phyloP scores from a whole-genome alignment of 2,888 invertebrate species.

The Euzophera pinguis region DNA sequence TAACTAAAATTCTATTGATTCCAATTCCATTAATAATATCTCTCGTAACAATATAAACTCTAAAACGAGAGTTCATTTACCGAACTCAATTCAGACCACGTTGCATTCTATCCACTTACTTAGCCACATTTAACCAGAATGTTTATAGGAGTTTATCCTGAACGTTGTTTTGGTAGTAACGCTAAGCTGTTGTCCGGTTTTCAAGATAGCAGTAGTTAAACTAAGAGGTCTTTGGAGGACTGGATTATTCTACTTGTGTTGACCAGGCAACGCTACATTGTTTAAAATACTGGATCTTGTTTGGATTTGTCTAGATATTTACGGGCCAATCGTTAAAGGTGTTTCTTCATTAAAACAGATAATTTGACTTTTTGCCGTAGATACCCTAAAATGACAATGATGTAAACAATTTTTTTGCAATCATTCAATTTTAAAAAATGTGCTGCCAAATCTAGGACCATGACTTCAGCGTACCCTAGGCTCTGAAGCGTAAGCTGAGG shows the following conservation, averaged over 20 bases:
- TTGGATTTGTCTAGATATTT: neutral
- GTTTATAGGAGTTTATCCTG: neutral
- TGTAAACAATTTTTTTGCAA: no score
- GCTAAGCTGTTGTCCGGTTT: slow-evolving; percentile 4
- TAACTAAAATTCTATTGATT: no score
- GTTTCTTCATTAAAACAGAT: no score
- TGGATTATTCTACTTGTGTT: neutral
- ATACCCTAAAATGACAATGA: no score
- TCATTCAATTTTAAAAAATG: no score
- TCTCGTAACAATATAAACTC: no score
- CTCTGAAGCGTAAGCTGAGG: no score
- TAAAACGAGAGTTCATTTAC: neutral
- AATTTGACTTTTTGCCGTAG: no score
- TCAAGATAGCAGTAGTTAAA: slow-evolving; percentile 7
- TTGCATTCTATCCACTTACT: neutral
- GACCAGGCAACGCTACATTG: neutral
- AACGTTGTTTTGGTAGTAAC: neutral
- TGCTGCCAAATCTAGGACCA: no score
- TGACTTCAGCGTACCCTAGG: no score
- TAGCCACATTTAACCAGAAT: neutral
- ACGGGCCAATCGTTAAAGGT: neutral
- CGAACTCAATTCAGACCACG: neutral
- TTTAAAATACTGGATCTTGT: neutral
- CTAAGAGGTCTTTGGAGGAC: slow-evolving; percentile 9
- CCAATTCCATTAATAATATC: no score